Evolutionary conservation across 2,888 invertebrate species (phyloP).

Genomic region (Branchellion lobata): DNA sequence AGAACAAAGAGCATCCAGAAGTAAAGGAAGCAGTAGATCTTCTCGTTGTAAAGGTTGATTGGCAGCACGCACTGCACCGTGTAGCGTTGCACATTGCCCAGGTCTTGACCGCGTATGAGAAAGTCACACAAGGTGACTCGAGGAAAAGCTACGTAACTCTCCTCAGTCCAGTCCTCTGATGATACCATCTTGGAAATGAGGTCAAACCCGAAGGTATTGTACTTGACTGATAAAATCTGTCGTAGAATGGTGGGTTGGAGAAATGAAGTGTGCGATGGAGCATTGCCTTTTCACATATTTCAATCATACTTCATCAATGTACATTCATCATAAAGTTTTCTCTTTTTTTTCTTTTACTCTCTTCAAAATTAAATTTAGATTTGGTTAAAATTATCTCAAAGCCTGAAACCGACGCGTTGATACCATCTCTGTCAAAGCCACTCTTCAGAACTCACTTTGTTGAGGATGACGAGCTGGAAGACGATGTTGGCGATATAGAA

Average conservation of each 20-base stretch:
- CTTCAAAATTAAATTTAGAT: neutral
- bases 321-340: too few species aligned
- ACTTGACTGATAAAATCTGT: constrained; percentile 53
- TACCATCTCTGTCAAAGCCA: neutral
- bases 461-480: constrained; percentile 58
- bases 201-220: constrained; percentile 59
- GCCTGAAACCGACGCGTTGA: neutral
- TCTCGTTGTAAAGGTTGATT: constrained; percentile 57
- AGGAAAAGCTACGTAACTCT: constrained; percentile 60
- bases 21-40: constrained; percentile 62
- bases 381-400: neutral
- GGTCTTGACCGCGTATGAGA: constrained; percentile 55
- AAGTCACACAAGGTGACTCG: constrained; percentile 62
- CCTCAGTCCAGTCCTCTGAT: constrained; percentile 47
- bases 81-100: constrained; percentile 48
- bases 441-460: constrained; percentile 53
- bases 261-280: neutral
- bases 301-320: too few species aligned
- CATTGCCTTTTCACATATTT: too few species aligned
- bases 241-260: neutral
- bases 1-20: constrained; percentile 62
- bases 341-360: neutral
- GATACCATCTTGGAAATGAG: constrained; percentile 51
- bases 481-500: constrained; percentile 57
- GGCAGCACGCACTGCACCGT: constrained; percentile 53